phyloP scores from a whole-genome alignment of 2,888 invertebrate genomes.

The Agrotis segetum region DNA sequence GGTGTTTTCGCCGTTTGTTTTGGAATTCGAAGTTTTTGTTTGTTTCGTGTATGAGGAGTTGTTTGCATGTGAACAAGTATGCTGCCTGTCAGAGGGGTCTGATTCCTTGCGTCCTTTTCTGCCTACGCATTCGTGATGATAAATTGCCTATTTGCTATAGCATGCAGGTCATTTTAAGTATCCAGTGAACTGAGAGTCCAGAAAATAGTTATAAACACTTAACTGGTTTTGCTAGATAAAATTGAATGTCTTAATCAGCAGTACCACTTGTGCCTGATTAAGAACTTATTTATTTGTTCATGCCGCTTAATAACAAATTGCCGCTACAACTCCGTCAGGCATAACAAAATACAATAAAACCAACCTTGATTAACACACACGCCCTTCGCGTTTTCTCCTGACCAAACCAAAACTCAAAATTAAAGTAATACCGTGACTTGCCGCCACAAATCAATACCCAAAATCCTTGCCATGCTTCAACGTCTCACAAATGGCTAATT shows the following conservation, averaged over 20 bases:
- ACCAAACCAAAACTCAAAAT: conserved; percentile 41
- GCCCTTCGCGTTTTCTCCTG: background rate
- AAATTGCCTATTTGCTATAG: background rate
- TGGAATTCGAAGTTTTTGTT: conserved; percentile 50
- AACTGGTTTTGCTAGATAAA: background rate
- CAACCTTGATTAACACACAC: conserved; percentile 7
- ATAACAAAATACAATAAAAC: background rate
- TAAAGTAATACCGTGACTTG: conserved; percentile 55
- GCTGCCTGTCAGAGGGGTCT: conserved; percentile 1
- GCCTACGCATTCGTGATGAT: background rate
- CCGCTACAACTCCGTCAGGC: conserved; percentile 17
- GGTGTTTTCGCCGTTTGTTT: conserved; percentile 59
- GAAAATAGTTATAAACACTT: background rate
- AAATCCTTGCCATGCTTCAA: conserved; percentile 68
- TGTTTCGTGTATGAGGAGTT: conserved; percentile 36
- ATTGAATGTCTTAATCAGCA: background rate
- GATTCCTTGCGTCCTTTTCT: background rate
- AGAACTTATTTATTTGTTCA: background rate
- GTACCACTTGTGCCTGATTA: background rate
- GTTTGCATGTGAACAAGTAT: conserved; percentile 32
- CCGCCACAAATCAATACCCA: conserved; percentile 64
- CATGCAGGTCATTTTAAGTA: background rate
- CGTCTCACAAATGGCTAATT: conserved; percentile 87
- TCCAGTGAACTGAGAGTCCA: background rate
- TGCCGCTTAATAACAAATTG: conserved; percentile 8